A percentile compares a stretch with the other conserved stretches of the same genome.
These are phyloP conservation scores for Selenia dentaria DNA, from an alignment of 2,888 invertebrate species.

Conservation along the genomic window DNA sequence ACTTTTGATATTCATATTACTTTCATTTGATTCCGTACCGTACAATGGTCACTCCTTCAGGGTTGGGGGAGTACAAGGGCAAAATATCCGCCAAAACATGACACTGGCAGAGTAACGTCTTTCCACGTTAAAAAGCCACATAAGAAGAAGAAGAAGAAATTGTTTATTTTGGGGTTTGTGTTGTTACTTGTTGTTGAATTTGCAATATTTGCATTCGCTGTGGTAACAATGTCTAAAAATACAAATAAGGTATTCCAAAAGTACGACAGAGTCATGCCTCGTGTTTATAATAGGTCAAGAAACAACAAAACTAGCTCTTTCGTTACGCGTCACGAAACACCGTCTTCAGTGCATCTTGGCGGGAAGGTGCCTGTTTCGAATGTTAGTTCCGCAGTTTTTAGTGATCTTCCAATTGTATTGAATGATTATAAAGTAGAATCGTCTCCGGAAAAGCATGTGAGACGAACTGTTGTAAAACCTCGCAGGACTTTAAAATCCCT, in stretches of 20 bases:
- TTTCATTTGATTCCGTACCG: no score
- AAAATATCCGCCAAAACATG: no score
- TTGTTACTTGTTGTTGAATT: background rate
- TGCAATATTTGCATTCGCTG: no score
- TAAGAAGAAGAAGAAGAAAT: no score
- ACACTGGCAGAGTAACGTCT: no score
- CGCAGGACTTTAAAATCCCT: conserved; percentile 66
- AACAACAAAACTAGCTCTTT: conserved; percentile 48
- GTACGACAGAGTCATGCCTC: conserved; percentile 72
- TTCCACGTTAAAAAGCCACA: no score
- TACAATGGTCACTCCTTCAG: no score
- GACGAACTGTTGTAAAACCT: conserved; percentile 59
- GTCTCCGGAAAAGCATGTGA: conserved; percentile 37
- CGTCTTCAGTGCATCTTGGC: conserved; percentile 57
- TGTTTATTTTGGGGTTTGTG: background rate
- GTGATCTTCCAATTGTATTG: conserved; percentile 67
- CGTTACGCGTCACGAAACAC: conserved; percentile 63
- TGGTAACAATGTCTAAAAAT: conserved; percentile 20
- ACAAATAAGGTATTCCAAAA: conserved; percentile 33
- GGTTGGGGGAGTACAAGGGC: no score
- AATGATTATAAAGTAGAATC: conserved; percentile 59
- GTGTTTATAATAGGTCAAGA: conserved; percentile 52
- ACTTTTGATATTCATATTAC: no score
- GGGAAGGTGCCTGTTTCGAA: conserved; percentile 67
- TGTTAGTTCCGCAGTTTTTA: conserved; percentile 53